phyloP scores from a whole-genome alignment of 2,797 vertebrate species.

The Sebastes hubbsi region DNA sequence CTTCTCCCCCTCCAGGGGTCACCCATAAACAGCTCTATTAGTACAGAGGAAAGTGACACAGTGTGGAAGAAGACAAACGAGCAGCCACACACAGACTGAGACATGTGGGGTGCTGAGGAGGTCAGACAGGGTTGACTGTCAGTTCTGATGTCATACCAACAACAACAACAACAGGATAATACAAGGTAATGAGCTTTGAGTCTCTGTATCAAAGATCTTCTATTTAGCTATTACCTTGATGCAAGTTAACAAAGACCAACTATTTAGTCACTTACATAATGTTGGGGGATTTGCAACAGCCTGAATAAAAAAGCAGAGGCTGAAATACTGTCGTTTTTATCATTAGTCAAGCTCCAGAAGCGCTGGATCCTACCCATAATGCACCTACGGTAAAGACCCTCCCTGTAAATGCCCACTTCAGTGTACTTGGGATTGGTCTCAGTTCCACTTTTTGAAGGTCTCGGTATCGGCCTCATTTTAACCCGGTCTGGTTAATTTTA shows the following conservation, averaged over 20 bases:
- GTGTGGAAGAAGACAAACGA: constrained; percentile 28
- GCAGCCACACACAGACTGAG: constrained; percentile 10
- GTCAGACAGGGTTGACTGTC: background rate
- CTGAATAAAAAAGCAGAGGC: background rate
- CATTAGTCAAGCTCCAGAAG: background rate
- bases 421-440: accelerated
- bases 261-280: background rate
- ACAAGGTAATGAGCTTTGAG: background rate
- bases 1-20: constrained; percentile 32
- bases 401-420: too few relatives aligned
- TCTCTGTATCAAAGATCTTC: background rate
- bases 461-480: too few relatives aligned
- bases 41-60: constrained; percentile 18
- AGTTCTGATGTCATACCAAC: background rate
- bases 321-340: background rate
- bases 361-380: background rate
- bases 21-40: constrained; percentile 39
- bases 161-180: background rate
- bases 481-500: too few relatives aligned
- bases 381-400: background rate
- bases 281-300: accelerated
- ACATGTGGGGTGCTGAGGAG: background rate
- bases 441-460: accelerated
- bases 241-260: background rate
- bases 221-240: background rate